These are phyloP conservation scores for Aegotheles bennettii DNA, from an alignment of 2,113 vertebrate genomes.

Conservation along the genomic window DNA sequence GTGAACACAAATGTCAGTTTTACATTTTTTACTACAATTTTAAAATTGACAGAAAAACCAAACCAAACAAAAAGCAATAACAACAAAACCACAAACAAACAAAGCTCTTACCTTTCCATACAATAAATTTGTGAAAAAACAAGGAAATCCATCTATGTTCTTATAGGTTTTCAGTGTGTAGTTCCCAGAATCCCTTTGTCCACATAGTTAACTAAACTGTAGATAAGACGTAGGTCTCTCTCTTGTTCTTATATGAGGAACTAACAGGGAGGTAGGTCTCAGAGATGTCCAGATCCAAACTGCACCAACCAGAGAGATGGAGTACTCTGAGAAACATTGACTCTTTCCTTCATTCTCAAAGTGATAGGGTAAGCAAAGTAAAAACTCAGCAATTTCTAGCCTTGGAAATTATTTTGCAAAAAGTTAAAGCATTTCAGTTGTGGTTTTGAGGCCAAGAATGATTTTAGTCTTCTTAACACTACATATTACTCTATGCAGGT, in stretches of 20 bases:
- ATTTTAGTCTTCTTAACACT: background rate
- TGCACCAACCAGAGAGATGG: background rate
- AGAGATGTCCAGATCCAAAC: accelerated
- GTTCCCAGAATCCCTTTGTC: background rate
- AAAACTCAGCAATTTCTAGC: background rate
- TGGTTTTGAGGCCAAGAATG: background rate
- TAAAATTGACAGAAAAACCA: background rate
- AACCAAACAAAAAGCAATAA: background rate
- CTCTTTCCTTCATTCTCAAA: background rate
- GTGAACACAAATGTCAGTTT: background rate
- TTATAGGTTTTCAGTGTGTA: background rate
- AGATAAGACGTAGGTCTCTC: background rate
- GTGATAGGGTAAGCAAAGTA: background rate
- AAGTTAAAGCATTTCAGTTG: background rate
- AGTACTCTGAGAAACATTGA: background rate
- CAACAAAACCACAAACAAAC: background rate
- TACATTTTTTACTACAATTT: background rate
- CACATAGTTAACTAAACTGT: background rate
- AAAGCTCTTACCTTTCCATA: accelerated
- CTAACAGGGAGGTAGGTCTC: background rate
- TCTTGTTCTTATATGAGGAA: background rate
- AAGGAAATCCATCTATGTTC: background rate
- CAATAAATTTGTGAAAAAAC: background rate
- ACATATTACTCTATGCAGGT: background rate
- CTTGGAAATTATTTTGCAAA: background rate